Base-by-base conservation (phyloP, 1,140 invertebrate species). In the Drosophila tsacasi region DNA sequence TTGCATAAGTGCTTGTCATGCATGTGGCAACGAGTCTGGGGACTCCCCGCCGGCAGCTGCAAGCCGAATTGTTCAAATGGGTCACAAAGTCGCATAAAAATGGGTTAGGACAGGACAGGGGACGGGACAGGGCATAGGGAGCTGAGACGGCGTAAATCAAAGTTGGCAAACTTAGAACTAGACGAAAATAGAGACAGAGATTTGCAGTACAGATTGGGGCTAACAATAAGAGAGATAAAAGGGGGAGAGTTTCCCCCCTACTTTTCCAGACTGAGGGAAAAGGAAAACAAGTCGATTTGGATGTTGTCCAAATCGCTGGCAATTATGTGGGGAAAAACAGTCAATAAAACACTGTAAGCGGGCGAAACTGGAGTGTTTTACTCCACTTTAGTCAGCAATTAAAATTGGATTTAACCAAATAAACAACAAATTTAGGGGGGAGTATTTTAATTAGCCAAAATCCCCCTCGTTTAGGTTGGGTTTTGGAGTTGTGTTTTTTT, bases 1-100 rank as follows among this genome's bases (percentile, higher is more conserved):
- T 73, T 73, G 69, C 69, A 73, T 73, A 73, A 73, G 69, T 72
- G 69, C 69, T 73, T 73, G 69, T 72, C 69, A 73, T 73, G 69
- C 69, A 72, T 71, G 68, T 49, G 68, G 64, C 64, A 72, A 49
- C 52, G 49, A 30, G 42, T 30, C 52, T 19, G 47, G 65, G 67
- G 69, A 50, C 9, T 23, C 12, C 8, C 23, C 47, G 35, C 13
- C 5, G 37, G 49, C 49, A 52, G 49, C 25, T 73, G 68, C 68
- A 74, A 32, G 63, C 63, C 27, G 32, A 68, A 73, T 13, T 23
- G 30, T 52, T 61, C 55, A 74, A 74, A 72, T 74, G 71, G 71
- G 71, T 74, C 71, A 74, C 37, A 30, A 61, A 74, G 42, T 37
- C 44, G 46, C 68, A 73, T 73, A 73, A 73, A 73, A 73, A 59